phyloP scores from a whole-genome alignment of 2,797 vertebrate species.

The Thalassophryne amazonica region DNA sequence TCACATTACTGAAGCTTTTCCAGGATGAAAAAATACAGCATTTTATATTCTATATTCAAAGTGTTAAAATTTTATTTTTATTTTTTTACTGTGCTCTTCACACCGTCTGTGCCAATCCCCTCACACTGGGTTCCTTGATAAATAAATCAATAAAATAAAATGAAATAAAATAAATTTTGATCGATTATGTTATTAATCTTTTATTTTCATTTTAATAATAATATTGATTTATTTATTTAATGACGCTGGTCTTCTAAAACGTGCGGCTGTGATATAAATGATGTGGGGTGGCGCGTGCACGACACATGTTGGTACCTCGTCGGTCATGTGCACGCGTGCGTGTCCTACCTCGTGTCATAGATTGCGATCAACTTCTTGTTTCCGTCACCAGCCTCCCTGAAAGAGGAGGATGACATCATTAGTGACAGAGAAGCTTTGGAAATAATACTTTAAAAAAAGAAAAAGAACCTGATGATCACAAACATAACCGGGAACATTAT shows the following conservation, averaged over 20 bases:
- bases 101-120: slow-evolving; percentile 52
- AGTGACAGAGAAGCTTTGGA: neutral
- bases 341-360: slow-evolving; percentile 90
- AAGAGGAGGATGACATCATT: slow-evolving; percentile 43
- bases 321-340: neutral
- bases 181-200: slow-evolving; percentile 21
- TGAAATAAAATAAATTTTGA: no score
- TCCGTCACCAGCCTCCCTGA: slow-evolving; percentile 92
- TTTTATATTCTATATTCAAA: neutral
- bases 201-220: no score
- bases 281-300: neutral
- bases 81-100: slow-evolving; percentile 62
- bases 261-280: neutral
- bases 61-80: neutral
- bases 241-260: no score
- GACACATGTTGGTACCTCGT: neutral
- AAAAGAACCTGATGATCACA: neutral
- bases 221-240: no score
- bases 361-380: slow-evolving; percentile 93
- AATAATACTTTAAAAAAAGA: neutral
- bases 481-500: no score
- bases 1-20: no score
- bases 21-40: neutral
- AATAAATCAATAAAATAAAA: no score
- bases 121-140: slow-evolving; percentile 39